Evolutionary conservation across 2,888 invertebrate genomes (phyloP).

Genomic region (Cheilosia vulpina): DNA sequence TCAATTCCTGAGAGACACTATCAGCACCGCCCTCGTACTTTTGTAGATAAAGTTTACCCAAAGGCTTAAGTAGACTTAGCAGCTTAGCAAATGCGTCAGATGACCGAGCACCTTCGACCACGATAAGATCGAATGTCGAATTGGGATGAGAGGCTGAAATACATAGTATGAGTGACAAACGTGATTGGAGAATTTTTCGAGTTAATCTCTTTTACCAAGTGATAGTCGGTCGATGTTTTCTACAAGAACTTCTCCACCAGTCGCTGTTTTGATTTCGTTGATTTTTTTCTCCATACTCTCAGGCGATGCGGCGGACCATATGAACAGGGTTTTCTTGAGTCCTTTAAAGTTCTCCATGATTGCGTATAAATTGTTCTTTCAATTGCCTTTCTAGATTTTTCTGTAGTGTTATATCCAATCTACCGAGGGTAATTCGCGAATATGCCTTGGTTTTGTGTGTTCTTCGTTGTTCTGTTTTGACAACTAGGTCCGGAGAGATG

Average conservation of each 20-base stretch:
- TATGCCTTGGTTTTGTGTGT: not conserved
- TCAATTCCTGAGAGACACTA: conserved; percentile 84
- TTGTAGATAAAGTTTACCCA: conserved; percentile 85
- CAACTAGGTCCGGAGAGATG: not conserved
- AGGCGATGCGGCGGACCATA: conserved; percentile 85
- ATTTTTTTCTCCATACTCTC: conserved; percentile 85
- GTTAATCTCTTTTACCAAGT: conserved; percentile 84
- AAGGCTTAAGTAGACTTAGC: conserved; percentile 87
- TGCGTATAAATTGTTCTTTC: not conserved
- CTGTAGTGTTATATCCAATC: not conserved
- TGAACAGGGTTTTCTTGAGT: conserved; percentile 85
- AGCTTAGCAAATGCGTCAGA: conserved; percentile 85
- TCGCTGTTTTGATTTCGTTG: conserved; percentile 84
- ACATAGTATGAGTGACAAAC: not conserved
- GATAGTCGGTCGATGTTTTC: conserved; percentile 87
- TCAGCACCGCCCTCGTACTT: conserved; percentile 83
- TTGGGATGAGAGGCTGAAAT: conserved; percentile 85
- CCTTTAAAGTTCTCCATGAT: conserved; percentile 82
- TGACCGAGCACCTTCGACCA: conserved; percentile 82
- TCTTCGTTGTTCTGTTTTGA: not conserved
- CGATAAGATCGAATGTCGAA: conserved; percentile 86
- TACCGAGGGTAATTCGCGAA: not conserved
- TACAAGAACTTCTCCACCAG: conserved; percentile 85
- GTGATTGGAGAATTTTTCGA: not conserved
- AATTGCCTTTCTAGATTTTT: conserved; percentile 13